These are phyloP conservation scores for Diplazon laetatorius DNA, from an alignment of 2,888 invertebrate genomes.

Conservation along the genomic window DNA sequence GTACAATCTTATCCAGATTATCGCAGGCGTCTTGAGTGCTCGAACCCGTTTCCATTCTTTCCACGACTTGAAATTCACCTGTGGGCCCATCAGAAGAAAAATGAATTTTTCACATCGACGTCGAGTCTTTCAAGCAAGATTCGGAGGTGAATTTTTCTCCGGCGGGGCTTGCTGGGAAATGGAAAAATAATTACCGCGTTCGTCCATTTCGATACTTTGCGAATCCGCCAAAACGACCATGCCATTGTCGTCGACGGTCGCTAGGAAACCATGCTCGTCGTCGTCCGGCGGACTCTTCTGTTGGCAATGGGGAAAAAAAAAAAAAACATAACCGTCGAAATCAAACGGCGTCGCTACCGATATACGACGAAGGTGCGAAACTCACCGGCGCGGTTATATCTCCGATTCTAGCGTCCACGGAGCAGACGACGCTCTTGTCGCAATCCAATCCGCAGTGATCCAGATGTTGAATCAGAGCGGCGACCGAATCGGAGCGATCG, in stretches of 20 bases:
- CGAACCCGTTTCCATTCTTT: constrained; percentile 68
- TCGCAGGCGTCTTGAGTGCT: constrained; percentile 46
- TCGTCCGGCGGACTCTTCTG: constrained; percentile 60
- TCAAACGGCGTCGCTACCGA: no score
- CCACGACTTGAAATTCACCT: constrained; percentile 77
- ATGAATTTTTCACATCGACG: constrained; percentile 45
- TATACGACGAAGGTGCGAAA: no score
- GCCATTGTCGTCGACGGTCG: constrained; percentile 75
- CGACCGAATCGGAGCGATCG: constrained; percentile 84
- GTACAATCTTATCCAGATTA: constrained; percentile 22
- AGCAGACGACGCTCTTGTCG: constrained; percentile 60
- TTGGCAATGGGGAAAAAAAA: not conserved
- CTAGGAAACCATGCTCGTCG: constrained; percentile 71
- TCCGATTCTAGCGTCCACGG: constrained; percentile 18
- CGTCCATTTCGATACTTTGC: constrained; percentile 75
- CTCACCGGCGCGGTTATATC: not conserved
- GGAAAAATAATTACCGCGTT: constrained; percentile 77
- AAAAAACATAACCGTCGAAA: constrained; percentile 45
- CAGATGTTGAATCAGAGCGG: constrained; percentile 85
- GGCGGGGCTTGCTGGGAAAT: no score
- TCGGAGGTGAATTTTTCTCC: not conserved
- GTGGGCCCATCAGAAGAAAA: constrained; percentile 34
- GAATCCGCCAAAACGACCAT: constrained; percentile 77
- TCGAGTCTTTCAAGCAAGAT: not conserved
- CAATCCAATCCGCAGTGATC: constrained; percentile 77